phyloP scores from a whole-genome alignment of 2,888 invertebrate species.

The Galeopsomyia nigrocyanea region DNA sequence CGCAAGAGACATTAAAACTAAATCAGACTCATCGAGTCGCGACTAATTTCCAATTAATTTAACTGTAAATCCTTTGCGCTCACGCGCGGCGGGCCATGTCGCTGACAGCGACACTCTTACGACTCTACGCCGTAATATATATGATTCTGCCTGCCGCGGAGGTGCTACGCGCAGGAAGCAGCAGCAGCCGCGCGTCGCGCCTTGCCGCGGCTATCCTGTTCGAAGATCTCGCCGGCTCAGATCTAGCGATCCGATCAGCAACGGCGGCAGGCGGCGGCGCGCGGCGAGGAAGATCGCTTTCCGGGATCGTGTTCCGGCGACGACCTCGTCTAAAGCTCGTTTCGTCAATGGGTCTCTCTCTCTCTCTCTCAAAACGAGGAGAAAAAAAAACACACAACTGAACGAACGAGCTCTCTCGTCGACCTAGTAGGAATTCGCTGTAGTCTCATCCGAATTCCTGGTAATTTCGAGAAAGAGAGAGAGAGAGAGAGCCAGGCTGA shows the following conservation, averaged over 20 bases:
- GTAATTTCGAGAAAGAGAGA: slow-evolving; percentile 28
- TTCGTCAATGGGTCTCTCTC: background rate
- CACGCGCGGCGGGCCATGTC: no score
- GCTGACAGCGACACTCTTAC: no score
- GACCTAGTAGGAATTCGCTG: slow-evolving; percentile 40
- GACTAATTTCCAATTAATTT: slow-evolving; percentile 37
- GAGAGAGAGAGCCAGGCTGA: background rate
- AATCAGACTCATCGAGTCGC: background rate
- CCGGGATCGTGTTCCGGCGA: slow-evolving; percentile 34
- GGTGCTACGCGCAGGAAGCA: background rate
- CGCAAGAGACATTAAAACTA: no score
- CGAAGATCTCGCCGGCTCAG: slow-evolving; percentile 36
- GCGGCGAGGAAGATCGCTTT: slow-evolving; percentile 37
- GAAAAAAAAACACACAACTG: background rate
- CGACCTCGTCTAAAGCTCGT: slow-evolving; percentile 1
- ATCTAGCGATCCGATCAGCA: slow-evolving; percentile 40
- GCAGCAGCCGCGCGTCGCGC: background rate
- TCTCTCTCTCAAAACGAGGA: background rate
- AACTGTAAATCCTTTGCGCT: slow-evolving; percentile 19
- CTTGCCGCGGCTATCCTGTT: slow-evolving; percentile 16
- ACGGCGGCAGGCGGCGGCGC: background rate
- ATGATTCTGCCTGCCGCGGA: background rate
- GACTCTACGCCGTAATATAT: slow-evolving; percentile 1
- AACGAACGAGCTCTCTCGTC: background rate
- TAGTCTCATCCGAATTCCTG: slow-evolving; percentile 37